Conservation (phyloP, 2,797 vertebrate genomes). For the Myripristis murdjan region DNA sequence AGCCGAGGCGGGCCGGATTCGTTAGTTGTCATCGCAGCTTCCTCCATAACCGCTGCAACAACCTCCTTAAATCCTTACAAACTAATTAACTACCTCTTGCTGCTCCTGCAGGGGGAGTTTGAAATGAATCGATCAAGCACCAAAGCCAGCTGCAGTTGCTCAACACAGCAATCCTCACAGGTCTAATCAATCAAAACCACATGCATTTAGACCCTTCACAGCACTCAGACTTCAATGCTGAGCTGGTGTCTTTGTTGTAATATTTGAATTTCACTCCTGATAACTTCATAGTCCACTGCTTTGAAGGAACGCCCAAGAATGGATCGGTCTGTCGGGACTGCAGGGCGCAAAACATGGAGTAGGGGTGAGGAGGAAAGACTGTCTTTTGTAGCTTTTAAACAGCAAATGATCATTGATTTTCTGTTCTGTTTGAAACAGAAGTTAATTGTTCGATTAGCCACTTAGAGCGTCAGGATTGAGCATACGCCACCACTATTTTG, state of each 20-base stretch:
- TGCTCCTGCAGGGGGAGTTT: background rate
- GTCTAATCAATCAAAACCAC: slow-evolving; percentile 18
- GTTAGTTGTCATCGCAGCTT: slow-evolving; percentile 11
- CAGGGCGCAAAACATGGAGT: background rate
- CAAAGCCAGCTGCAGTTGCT: background rate
- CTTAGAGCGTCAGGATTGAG: no score
- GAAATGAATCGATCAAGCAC: background rate
- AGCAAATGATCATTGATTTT: background rate
- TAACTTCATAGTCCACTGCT: background rate
- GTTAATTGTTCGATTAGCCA: no score
- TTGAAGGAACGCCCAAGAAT: background rate
- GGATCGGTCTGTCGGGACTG: background rate
- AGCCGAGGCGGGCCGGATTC: slow-evolving; percentile 13
- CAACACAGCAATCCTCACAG: background rate
- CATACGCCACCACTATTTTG: no score
- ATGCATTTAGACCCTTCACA: background rate
- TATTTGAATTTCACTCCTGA: background rate
- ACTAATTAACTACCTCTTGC: slow-evolving; percentile 39
- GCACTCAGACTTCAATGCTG: background rate
- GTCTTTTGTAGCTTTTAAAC: background rate
- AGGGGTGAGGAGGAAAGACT: background rate
- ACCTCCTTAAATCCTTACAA: slow-evolving; percentile 39
- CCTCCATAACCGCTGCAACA: slow-evolving; percentile 16
- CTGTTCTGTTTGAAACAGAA: background rate
- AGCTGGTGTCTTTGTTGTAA: background rate